These are phyloP conservation scores for Lepidocolaptes lacrymiger DNA, from an alignment of 2,797 vertebrate genomes.

Conservation along the genomic window DNA sequence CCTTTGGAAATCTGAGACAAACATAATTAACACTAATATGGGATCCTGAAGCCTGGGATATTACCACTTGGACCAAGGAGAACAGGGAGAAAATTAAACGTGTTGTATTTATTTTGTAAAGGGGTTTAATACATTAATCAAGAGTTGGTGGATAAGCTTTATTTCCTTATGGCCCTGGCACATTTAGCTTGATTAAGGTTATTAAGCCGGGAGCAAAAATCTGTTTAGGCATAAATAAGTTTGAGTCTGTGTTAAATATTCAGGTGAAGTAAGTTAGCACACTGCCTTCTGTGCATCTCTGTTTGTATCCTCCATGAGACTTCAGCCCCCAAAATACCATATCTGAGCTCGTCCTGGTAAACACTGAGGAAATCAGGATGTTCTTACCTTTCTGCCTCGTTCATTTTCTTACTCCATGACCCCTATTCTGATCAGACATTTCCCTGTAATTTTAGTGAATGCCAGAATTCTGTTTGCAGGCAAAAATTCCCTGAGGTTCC, in stretches of 20 bases:
- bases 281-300: neutral
- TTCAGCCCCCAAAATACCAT: neutral
- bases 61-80: neutral
- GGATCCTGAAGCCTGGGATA: neutral
- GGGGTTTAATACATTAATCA: neutral
- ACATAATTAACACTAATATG: neutral
- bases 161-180: neutral
- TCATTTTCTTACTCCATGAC: neutral
- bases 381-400: neutral
- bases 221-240: neutral
- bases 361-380: accelerated
- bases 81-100: neutral
- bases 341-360: neutral
- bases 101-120: neutral
- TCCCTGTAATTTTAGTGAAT: neutral
- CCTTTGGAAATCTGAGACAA: neutral
- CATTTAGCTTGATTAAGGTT: neutral
- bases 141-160: neutral
- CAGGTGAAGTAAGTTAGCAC: neutral
- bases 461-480: neutral
- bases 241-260: neutral
- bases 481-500: neutral
- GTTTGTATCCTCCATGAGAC: neutral
- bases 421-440: neutral
- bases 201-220: neutral